A percentile compares a stretch with the other conserved stretches of the same genome.
Evolutionary conservation across 2,113 vertebrate species (phyloP).

Genomic region (Pseudolaguvia tuberculata): DNA sequence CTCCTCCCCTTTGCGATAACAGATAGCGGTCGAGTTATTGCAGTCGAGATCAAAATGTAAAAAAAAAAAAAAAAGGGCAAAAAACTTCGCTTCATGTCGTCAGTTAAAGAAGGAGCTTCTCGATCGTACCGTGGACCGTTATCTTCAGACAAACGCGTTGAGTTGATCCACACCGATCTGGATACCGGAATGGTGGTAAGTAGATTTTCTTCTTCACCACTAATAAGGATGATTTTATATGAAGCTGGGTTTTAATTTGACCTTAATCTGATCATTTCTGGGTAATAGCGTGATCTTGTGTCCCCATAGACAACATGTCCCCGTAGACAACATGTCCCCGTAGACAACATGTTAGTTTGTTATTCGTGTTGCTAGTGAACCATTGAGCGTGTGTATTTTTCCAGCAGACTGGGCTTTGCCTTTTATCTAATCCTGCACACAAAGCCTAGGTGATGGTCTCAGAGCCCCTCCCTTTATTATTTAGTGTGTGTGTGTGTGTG

Average conservation of each 20-base stretch:
- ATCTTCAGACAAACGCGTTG: conserved; percentile 15
- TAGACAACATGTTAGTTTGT: background rate
- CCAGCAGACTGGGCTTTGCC: conserved; percentile 6
- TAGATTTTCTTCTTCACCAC: background rate
- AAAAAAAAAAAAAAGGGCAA: too few relatives aligned
- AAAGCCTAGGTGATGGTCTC: conserved; percentile 29
- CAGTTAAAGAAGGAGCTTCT: conserved; percentile 24
- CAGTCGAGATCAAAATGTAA: conserved; percentile 30
- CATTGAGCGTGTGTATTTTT: background rate
- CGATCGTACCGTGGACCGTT: conserved; percentile 13
- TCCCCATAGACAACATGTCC: too few relatives aligned
- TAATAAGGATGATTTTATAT: background rate
- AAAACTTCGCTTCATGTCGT: conserved; percentile 26
- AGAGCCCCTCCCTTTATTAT: conserved; percentile 40
- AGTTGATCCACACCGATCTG: conserved; percentile 41
- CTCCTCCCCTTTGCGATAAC: background rate
- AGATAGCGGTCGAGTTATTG: conserved; percentile 3
- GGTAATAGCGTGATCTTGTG: too few relatives aligned
- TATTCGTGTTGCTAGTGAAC: background rate
- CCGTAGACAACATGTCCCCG: background rate
- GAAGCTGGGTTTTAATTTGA: background rate
- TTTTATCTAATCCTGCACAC: conserved; percentile 22
- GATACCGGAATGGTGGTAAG: conserved; percentile 53
- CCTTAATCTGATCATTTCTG: background rate
- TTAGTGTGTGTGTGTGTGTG: background rate